A percentile compares a stretch with the other conserved stretches of the same genome.
phyloP scores from a whole-genome alignment of 2,888 invertebrate species.

The Macropis europaea region DNA sequence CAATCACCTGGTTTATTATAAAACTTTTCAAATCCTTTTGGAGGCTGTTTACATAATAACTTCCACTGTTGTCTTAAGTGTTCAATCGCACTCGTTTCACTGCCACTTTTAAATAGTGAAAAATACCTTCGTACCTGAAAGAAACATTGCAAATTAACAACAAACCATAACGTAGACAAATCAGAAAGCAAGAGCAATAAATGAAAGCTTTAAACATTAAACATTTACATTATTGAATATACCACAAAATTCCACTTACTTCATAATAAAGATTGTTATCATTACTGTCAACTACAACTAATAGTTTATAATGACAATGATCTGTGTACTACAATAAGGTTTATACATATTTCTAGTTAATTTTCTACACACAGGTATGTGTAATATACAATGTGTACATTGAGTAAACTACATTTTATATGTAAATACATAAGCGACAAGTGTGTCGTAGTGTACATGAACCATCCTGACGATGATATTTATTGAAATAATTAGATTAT shows the following conservation, averaged over 20 bases:
- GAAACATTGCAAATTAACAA: background rate
- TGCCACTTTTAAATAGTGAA: constrained; percentile 73
- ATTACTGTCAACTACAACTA: background rate
- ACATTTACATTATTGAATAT: background rate
- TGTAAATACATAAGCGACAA: no score
- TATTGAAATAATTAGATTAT: background rate
- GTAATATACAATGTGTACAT: background rate
- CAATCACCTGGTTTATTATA: constrained; percentile 85
- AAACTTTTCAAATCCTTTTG: constrained; percentile 97
- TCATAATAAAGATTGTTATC: background rate
- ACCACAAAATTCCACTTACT: background rate
- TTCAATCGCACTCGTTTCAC: constrained; percentile 82
- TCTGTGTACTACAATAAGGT: background rate
- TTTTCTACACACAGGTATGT: background rate
- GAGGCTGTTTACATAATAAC: constrained; percentile 88
- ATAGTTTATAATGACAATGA: background rate
- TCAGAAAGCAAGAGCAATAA: background rate
- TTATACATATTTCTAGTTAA: background rate
- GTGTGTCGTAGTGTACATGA: background rate
- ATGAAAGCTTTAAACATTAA: background rate
- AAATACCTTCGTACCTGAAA: constrained; percentile 78
- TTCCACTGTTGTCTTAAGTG: constrained; percentile 84
- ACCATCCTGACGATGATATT: background rate
- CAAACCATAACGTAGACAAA: background rate
- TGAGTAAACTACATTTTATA: background rate